phyloP scores from a whole-genome alignment of 2,888 invertebrate species.

The Cenopis cana region DNA sequence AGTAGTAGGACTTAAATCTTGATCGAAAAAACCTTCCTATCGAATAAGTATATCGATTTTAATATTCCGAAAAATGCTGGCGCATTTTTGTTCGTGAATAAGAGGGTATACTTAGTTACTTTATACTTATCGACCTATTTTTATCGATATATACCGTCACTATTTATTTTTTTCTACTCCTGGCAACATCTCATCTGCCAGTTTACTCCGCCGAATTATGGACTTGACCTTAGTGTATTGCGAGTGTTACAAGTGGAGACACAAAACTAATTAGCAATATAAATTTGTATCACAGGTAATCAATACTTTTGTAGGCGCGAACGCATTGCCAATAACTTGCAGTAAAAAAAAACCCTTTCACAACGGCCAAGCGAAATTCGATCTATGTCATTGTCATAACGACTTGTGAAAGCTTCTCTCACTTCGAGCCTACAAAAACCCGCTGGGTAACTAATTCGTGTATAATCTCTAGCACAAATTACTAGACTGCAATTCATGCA shows the following conservation, averaged over 20 bases:
- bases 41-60: too few relatives aligned
- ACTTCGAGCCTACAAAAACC: slow-evolving; percentile 32
- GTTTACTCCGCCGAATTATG: too few relatives aligned
- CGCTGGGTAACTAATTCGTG: slow-evolving; percentile 43
- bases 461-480: slow-evolving; percentile 40
- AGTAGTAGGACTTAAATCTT: too few relatives aligned
- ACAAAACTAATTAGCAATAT: slow-evolving; percentile 37
- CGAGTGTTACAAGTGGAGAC: slow-evolving; percentile 8
- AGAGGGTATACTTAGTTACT: too few relatives aligned
- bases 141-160: too few relatives aligned
- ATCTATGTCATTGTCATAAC: not conserved
- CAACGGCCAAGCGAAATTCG: not conserved
- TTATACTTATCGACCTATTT: too few relatives aligned
- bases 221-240: slow-evolving; percentile 15
- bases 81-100: too few relatives aligned
- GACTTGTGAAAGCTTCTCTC: slow-evolving; percentile 4
- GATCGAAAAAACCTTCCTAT: too few relatives aligned
- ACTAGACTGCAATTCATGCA: slow-evolving; percentile 18
- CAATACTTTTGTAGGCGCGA: slow-evolving; percentile 41
- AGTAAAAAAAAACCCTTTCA: slow-evolving; percentile 5
- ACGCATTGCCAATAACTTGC: slow-evolving; percentile 29
- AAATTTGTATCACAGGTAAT: slow-evolving; percentile 44
- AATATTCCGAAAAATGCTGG: too few relatives aligned
- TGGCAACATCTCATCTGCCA: too few relatives aligned
- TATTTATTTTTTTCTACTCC: too few relatives aligned